phyloP scores from a whole-genome alignment of 2,113 vertebrate species.

The Leptosomus discolor region DNA sequence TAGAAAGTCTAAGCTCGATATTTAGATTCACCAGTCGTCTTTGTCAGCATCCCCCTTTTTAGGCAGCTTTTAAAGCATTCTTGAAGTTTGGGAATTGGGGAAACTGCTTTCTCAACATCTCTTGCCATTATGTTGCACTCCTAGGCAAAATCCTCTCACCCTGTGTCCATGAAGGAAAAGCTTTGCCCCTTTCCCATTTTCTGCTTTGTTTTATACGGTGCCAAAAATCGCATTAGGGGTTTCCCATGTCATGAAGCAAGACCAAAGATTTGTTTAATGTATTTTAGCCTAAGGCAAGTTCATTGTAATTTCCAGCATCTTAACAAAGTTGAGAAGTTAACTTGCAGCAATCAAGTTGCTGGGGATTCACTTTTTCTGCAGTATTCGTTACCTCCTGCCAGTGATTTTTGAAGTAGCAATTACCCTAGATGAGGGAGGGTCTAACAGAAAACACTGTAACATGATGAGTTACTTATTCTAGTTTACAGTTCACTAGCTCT shows the following conservation, averaged over 20 bases:
- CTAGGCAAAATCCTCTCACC: background rate
- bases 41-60: background rate
- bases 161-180: background rate
- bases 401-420: background rate
- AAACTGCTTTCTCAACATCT: background rate
- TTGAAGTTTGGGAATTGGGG: background rate
- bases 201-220: background rate
- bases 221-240: conserved; percentile 23
- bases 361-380: background rate
- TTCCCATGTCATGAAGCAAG: background rate
- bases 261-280: background rate
- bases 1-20: background rate
- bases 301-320: background rate
- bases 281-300: conserved; percentile 22
- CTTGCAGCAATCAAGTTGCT: background rate
- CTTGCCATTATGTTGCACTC: background rate
- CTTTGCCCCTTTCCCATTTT: background rate
- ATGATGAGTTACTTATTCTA: background rate
- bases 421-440: background rate
- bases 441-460: background rate
- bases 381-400: background rate
- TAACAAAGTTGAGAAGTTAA: background rate
- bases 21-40: background rate
- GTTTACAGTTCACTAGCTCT: background rate
- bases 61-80: background rate